A percentile compares a stretch with the other conserved stretches of the same genome.
Evolutionary conservation across 2,888 invertebrate genomes (phyloP).

Genomic region (Lasius platythorax): DNA sequence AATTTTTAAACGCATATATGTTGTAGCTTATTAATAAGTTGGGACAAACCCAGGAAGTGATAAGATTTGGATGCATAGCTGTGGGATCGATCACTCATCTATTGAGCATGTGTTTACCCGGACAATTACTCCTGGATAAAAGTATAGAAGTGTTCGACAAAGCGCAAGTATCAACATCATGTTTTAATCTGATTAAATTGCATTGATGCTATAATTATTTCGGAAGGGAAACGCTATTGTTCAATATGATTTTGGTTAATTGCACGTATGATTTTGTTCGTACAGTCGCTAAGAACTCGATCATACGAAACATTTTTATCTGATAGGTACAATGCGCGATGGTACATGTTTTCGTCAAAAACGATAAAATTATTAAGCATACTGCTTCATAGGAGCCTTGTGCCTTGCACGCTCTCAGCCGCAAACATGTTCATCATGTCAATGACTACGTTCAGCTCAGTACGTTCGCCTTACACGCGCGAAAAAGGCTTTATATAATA

Average conservation of each 20-base stretch:
- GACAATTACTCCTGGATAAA: slow-evolving; percentile 14
- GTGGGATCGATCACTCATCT: background rate
- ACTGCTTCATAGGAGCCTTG: slow-evolving; percentile 11
- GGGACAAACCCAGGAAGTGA: background rate
- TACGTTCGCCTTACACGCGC: background rate
- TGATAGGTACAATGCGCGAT: background rate
- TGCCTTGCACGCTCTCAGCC: slow-evolving; percentile 6
- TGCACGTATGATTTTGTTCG: background rate
- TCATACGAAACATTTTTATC: background rate
- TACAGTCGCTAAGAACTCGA: too few relatives aligned
- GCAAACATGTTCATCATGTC: slow-evolving; percentile 21
- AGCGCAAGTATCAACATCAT: slow-evolving; percentile 5
- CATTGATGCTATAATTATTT: background rate
- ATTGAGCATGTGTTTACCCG: slow-evolving; percentile 10
- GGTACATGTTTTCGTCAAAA: slow-evolving; percentile 20
- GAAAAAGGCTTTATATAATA: background rate
- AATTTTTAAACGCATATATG: background rate
- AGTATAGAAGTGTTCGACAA: slow-evolving; percentile 16
- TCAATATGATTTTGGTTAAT: too few relatives aligned
- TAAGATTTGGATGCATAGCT: slow-evolving; percentile 11
- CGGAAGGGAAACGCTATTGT: background rate
- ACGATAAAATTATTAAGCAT: background rate
- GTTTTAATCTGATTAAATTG: background rate
- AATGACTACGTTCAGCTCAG: background rate
- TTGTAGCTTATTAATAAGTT: slow-evolving; percentile 24